Evolutionary conservation across 2,113 vertebrate genomes (phyloP), one percentile per base, ranked within the genome.

Genomic region (Lathamus discolor): DNA sequence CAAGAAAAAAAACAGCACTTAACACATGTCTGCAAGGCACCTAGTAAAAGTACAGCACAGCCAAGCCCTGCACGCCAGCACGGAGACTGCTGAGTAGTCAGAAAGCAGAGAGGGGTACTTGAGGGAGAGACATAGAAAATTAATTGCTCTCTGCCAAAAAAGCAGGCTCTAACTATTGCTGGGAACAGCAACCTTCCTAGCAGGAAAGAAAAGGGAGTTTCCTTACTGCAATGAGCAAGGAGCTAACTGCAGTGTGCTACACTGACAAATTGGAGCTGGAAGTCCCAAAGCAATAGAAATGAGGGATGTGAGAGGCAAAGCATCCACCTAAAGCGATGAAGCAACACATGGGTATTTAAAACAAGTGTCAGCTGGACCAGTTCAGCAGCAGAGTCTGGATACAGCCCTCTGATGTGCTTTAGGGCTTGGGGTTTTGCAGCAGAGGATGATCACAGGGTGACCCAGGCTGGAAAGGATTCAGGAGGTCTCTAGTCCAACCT

Each of bases 61-160:
- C 43, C 88, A 89, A 83, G 43, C 28, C 68, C 78, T 3, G 3
- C 31, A 33, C 66, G n/a, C 35, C 82, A 83, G 78, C 87, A 77
- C 0, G 0, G 35, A 64, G 82, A 51, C 7, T 12, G 77, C 88
- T 90, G 95, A 90, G 54, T 2, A 88, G 90, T 79, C 77, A 90
- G 68, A 90, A 94, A 92, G 76, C 48, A 81, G 55, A 87, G 79
- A 86, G 68, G n/a, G 55, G 49, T 39, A 20, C 81, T 90, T 41
- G 69, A 82, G 76, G 76, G 49, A 90, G 52, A 88, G 70, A 64
- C 17, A 2, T 0, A 16, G 82, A 90, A 86, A 90, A 96, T 85
- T 83, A 95, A 86, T 94, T 91, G 49, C 63, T 86, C 28, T 54
- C 64, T 83, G 28, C 51, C 80, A 91, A 82, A 87, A 87, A 88